Evolutionary conservation across 1,140 invertebrate species (phyloP), one percentile per base, ranked within the genome.

Genomic region (Drosophila jambulina): DNA sequence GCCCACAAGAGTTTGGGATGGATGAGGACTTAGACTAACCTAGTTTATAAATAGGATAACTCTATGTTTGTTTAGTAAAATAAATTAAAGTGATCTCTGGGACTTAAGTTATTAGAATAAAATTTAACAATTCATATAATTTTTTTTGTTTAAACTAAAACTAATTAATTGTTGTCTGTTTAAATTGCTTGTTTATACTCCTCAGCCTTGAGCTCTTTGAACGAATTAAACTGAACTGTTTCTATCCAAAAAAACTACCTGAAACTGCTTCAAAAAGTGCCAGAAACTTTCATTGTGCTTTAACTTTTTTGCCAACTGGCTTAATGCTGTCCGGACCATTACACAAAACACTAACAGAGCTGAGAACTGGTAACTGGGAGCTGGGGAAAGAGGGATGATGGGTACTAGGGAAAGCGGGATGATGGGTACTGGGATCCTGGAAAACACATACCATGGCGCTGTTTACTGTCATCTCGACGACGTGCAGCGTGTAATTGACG

Each of bases 401-500:
- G 32, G 29, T 17, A 7, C 13, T 36, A 19, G 32, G 51, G 4
- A 49, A 38, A n/a, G 21, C 19, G 3, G 27, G 36, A 5, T 4
- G 25, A 9, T 36, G 17, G 21, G 21, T 4, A 9, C 49, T 19
- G 13, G 25, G 5, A 51, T 13, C 27, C 49, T 51, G 49, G 3
- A 64, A 64, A 60, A 32, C 67, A 81, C 78, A 64, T 86, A 86
- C 83, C 83, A 87, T 87, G 61, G 83, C 83, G 54, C 83, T 87
- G 77, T 87, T 87, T 78, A 87, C 95, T 59, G 96, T 98, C 95
- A 99, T 97, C 93, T 99, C 97, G 69, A 99, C 96, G 27, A 99
- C 96, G 90, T 98, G 97, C 34, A 99, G 94, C 2, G 97, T 97
- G 91, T 98, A 99, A 94, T 99, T 98, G 77, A 96, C 95, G 69